Evolutionary conservation across 37 sponge, comb jelly and placozoan genomes (phyloP), one percentile per base, ranked within the genome.

Genomic region (Axinella damicornis): DNA sequence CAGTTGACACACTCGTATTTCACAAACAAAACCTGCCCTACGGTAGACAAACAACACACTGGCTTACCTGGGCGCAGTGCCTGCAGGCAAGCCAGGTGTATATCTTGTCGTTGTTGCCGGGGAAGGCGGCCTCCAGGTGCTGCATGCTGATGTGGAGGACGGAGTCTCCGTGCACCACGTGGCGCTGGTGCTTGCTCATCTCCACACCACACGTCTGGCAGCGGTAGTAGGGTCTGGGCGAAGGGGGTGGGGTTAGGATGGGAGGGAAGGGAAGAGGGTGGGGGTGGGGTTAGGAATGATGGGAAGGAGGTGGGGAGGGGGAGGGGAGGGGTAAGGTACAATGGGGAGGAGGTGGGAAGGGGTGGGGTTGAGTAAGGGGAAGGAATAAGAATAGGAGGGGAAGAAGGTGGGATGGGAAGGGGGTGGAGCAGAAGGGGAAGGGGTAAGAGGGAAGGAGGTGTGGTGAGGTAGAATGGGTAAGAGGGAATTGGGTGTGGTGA

Each of bases 51-150:
- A n/a, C n/a, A n/a, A n/a, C n/a, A n/a, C n/a, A n/a, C n/a, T n/a
- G 18, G 2, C 11, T 27, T 13, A 86, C 89, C 78, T 67, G 77
- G 30, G 34, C 74, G 78, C 91, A 92, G 39, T 88, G 62, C 61
- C 79, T 90, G 74, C 92, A 97, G 53, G 55, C 78, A n/a, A 82
- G 80, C 91, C 96, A 89, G 5, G 87, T 96, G 80, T 75, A 89
- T 58, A 96, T 83, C 70, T 80, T 68, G 32, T 83, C 80, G 68
- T 88, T 83, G 41, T 77, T 83, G 53, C 87, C 76, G 22, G 78
- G 63, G 2, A 83, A 54, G 20, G 89, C 62, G 19, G 67, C 36
- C 2, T 75, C 84, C 59, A 88, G 40, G 35, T 78, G 63, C 73
- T 85, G 73, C 87, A 95, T 79, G 40, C 2, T 73, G 63, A 95